Evolutionary conservation across 2,113 vertebrate species (phyloP).

Genomic region (Phylloscopus trochiloides): DNA sequence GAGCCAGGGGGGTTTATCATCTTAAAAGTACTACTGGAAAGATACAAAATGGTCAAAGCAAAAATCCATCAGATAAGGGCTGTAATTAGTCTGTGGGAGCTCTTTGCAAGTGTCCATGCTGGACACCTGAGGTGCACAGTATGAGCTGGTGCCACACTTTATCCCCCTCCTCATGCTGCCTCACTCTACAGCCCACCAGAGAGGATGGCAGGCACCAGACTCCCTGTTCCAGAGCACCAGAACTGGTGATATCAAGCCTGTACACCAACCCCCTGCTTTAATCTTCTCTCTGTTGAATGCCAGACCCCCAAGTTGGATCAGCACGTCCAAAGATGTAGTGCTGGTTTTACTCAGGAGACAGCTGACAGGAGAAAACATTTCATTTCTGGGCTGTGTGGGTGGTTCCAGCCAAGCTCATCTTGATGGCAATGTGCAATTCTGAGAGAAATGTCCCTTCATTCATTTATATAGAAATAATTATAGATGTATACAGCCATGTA

Average conservation of each 20-base stretch:
- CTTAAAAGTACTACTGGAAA: not conserved
- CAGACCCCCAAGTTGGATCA: not conserved
- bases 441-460: not conserved
- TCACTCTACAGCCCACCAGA: not conserved
- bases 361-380: not conserved
- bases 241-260: not conserved
- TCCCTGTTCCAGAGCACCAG: not conserved
- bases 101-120: not conserved
- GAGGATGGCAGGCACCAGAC: not conserved
- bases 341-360: not conserved
- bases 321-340: fast-evolving
- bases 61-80: not conserved
- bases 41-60: not conserved
- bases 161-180: fast-evolving
- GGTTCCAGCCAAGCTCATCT: not conserved
- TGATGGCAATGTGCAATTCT: not conserved
- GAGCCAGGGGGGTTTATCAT: not conserved
- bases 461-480: not conserved
- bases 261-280: not conserved
- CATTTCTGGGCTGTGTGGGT: not conserved
- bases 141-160: not conserved
- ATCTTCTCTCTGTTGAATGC: not conserved
- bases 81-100: not conserved
- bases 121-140: not conserved
- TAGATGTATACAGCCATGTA: not conserved